Conservation (phyloP, 2,888 invertebrate species). For the Leptogaster cylindrica region DNA sequence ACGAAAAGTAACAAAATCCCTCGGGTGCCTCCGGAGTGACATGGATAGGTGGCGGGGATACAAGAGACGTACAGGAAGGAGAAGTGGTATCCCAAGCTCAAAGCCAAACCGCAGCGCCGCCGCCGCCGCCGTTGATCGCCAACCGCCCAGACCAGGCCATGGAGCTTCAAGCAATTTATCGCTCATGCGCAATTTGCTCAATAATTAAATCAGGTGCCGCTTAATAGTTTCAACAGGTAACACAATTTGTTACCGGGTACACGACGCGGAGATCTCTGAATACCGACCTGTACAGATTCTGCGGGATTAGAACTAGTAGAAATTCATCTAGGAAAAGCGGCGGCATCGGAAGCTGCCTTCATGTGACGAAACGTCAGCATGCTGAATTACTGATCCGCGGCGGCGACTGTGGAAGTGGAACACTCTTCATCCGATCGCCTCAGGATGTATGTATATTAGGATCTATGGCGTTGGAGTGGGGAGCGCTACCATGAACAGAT, state of each 20-base stretch:
- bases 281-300: neutral
- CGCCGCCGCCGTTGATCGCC: neutral
- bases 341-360: conserved; percentile 3
- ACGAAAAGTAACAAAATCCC: conserved; percentile 24
- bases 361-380: conserved; percentile 19
- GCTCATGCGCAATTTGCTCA: conserved; percentile 45
- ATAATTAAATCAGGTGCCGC: conserved; percentile 46
- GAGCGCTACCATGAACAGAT: no score
- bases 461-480: no score
- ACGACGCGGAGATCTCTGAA: neutral
- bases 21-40: neutral
- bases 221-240: conserved; percentile 43
- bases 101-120: conserved; percentile 27
- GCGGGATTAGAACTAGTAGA: neutral
- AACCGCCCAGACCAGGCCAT: neutral
- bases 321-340: conserved; percentile 21
- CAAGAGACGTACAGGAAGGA: neutral
- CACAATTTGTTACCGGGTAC: conserved; percentile 28
- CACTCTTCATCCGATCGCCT: conserved; percentile 36
- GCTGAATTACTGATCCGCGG: conserved; percentile 33
- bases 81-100: conserved; percentile 6
- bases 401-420: no score
- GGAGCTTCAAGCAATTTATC: conserved; percentile 42
- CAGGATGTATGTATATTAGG: neutral
- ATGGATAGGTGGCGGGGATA: neutral